Percentiles rank a stretch among this genome's conserved stretches.
These are phyloP conservation scores for Menidia menidia DNA, from an alignment of 2,797 vertebrate genomes.

Conservation along the genomic window DNA sequence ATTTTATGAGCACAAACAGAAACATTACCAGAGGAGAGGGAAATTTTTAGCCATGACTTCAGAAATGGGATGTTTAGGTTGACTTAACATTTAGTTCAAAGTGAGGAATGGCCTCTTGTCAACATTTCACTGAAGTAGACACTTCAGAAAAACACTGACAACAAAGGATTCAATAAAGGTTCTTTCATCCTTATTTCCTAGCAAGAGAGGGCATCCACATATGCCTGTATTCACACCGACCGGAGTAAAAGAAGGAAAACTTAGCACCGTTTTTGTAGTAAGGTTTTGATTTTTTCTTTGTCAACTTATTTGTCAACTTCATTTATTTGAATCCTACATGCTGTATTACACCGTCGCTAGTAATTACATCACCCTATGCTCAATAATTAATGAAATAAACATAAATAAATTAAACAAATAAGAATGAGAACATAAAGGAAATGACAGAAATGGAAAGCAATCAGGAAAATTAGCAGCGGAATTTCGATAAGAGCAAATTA, in stretches of 20 bases:
- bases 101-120: background rate
- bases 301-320: background rate
- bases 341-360: no score
- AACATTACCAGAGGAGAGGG: constrained; percentile 1
- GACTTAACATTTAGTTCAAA: background rate
- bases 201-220: background rate
- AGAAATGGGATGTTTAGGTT: constrained; percentile 5
- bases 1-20: constrained; percentile 9
- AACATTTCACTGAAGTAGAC: background rate
- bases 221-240: background rate
- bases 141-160: background rate
- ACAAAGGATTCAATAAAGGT: background rate
- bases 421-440: background rate
- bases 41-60: background rate
- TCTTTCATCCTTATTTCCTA: background rate
- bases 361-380: no score
- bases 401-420: background rate
- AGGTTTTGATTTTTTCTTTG: background rate
- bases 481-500: background rate
- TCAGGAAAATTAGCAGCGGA: background rate
- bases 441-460: background rate
- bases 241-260: background rate
- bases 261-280: background rate
- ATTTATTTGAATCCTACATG: background rate
- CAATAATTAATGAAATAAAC: no score